Evolutionary conservation across 2,888 invertebrate species (phyloP).

Genomic region (Eupithecia dodoneata): DNA sequence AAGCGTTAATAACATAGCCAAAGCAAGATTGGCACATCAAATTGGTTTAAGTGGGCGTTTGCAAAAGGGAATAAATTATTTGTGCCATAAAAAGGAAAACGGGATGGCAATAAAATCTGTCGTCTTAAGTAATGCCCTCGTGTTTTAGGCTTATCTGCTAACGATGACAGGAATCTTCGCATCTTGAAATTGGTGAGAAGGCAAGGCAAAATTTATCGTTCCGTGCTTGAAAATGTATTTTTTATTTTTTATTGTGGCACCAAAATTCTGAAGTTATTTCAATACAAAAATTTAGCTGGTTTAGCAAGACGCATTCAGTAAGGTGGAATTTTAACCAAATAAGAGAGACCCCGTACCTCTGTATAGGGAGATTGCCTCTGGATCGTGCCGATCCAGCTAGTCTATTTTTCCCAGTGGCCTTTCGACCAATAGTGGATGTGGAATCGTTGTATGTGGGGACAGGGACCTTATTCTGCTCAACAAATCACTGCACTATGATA

Average conservation of each 20-base stretch:
- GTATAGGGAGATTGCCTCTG: too few species aligned
- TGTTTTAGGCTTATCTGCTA: constrained; percentile 69
- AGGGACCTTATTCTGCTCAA: too few species aligned
- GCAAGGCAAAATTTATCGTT: constrained; percentile 50
- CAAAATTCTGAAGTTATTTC: constrained; percentile 10
- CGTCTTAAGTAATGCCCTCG: constrained; percentile 67
- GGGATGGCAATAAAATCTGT: constrained; percentile 73
- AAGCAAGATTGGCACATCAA: constrained; percentile 23
- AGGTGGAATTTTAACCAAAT: too few species aligned
- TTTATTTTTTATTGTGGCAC: constrained; percentile 39
- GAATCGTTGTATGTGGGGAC: too few species aligned
- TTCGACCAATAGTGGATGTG: too few species aligned
- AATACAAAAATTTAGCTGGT: too few species aligned
- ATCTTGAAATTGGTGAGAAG: constrained; percentile 56
- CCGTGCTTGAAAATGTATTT: constrained; percentile 29
- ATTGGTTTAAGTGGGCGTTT: constrained; percentile 50
- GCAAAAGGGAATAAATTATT: constrained; percentile 62
- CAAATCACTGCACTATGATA: too few species aligned
- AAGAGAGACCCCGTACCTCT: too few species aligned
- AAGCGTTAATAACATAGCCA: constrained; percentile 18
- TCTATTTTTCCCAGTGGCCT: too few species aligned
- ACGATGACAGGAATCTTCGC: constrained; percentile 60
- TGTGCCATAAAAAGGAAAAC: constrained; percentile 70
- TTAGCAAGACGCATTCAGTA: neutral
- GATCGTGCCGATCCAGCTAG: too few species aligned